These are phyloP conservation scores for Chloroceryle inda DNA, from an alignment of 2,797 vertebrate genomes.

Conservation along the genomic window DNA sequence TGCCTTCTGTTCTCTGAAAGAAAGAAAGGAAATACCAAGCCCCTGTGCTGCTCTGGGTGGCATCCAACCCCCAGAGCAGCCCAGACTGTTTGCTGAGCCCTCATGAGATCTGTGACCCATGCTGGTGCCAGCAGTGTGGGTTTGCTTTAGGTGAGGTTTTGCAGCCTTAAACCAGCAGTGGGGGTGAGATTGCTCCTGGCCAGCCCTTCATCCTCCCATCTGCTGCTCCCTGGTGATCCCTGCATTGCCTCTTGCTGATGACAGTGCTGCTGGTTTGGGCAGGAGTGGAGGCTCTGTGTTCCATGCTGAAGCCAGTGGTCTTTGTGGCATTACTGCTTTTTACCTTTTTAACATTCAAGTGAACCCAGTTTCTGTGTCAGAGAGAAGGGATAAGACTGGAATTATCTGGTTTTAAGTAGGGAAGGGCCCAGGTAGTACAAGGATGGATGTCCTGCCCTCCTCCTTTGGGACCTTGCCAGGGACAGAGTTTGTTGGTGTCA, in stretches of 20 bases:
- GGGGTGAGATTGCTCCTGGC: background rate
- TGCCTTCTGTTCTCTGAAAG: background rate
- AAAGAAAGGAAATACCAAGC: background rate
- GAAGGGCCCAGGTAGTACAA: rapidly evolving
- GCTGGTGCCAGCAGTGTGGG: background rate
- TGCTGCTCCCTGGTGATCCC: background rate
- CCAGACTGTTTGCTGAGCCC: background rate
- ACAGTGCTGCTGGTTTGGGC: background rate
- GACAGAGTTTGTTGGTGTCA: background rate
- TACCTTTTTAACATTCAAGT: background rate
- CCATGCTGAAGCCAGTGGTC: background rate
- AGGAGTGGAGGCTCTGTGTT: background rate
- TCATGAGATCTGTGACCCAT: background rate
- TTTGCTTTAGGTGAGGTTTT: background rate
- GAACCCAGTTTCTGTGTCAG: background rate
- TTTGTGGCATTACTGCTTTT: background rate
- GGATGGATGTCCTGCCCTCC: background rate
- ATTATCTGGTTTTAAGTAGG: background rate
- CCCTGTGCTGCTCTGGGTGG: background rate
- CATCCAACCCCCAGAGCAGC: background rate
- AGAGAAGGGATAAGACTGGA: background rate
- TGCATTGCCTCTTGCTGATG: background rate
- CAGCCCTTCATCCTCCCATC: background rate
- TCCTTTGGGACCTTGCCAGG: background rate
- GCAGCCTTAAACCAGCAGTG: background rate